These are phyloP conservation scores for Bothrops alternatus DNA, from an alignment of 2,797 vertebrate species.

Conservation along the genomic window DNA sequence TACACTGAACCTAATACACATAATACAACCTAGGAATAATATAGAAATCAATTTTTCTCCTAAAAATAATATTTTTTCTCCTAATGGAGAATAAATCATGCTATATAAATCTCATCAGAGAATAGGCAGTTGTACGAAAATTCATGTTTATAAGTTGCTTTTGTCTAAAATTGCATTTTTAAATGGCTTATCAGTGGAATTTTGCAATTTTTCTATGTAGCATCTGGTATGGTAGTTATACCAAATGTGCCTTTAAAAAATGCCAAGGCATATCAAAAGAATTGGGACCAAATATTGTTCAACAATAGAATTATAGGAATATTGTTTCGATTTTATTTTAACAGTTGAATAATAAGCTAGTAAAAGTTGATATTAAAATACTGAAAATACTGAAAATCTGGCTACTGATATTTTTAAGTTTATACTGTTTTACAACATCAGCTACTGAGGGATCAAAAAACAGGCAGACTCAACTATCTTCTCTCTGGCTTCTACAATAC, in stretches of 20 bases:
- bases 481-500: background rate
- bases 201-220: constrained; percentile 40
- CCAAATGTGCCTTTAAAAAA: constrained; percentile 37
- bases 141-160: background rate
- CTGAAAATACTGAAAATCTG: constrained; percentile 39
- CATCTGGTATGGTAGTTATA: constrained; percentile 25
- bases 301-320: constrained; percentile 45
- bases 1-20: background rate
- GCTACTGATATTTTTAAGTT: constrained; percentile 26
- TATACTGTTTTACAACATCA: constrained; percentile 39
- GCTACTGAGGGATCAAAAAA: constrained; percentile 30
- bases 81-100: background rate
- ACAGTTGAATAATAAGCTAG: constrained; percentile 59
- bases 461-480: background rate
- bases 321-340: constrained; percentile 61
- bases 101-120: background rate
- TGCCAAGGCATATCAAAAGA: constrained; percentile 42
- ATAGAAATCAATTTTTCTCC: background rate
- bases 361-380: constrained; percentile 18
- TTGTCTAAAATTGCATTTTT: background rate
- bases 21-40: background rate
- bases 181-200: constrained; percentile 13
- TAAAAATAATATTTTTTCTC: background rate
- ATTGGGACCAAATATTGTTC: constrained; percentile 50
- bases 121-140: background rate